Base-by-base conservation (phyloP, 2,888 invertebrate species). In the Holacanthella duospinosa region DNA sequence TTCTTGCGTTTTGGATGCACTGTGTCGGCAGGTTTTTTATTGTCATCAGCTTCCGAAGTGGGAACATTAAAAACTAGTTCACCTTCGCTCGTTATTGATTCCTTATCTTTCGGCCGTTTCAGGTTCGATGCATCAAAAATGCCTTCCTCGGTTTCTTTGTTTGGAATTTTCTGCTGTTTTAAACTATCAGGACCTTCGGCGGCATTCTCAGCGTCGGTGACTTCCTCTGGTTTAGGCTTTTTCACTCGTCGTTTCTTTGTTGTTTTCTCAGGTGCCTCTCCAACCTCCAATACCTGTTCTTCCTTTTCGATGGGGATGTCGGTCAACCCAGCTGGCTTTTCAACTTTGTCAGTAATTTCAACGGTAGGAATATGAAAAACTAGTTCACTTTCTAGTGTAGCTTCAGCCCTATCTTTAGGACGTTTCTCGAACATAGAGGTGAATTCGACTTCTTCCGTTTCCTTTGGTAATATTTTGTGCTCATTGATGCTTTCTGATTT, bases 211-310 rank as follows among this genome's bases (percentile, higher is more conserved):
- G 6, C 9, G 25, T 27, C 28, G 6, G 19, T 26, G 12, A 26
- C 36, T 36, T 6, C 29, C 24, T 36, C 44, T n/a, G 58, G 43
- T 44, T 36, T 6, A n/a, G 19, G 25, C 56, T 60, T 55, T 48
- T 59, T 55, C 24, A 26, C 48, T 3, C 48, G n/a, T 25, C 43
- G 36, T 44, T 60, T 63, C 9, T 59, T 28, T 16, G 36, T 55
- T 6, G 26, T 29, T 59, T 63, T 59, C 26, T 43, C 26, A 12
- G 63, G 60, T 24, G 55, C 43, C 3, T 19, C 21, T 48, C 58
- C 60, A n/a, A n/a, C n/a, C 24, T 27, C 16, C 26, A 3, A 29
- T 53, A 16, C 24, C 36, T 36, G 6, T 16, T 36, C 36, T 16
- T 36, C 16, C 36, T 6, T 6, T 16, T 6, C 36, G 6, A 36